phyloP scores from a whole-genome alignment of 2,888 invertebrate species.

The Dolomedes plantarius region DNA sequence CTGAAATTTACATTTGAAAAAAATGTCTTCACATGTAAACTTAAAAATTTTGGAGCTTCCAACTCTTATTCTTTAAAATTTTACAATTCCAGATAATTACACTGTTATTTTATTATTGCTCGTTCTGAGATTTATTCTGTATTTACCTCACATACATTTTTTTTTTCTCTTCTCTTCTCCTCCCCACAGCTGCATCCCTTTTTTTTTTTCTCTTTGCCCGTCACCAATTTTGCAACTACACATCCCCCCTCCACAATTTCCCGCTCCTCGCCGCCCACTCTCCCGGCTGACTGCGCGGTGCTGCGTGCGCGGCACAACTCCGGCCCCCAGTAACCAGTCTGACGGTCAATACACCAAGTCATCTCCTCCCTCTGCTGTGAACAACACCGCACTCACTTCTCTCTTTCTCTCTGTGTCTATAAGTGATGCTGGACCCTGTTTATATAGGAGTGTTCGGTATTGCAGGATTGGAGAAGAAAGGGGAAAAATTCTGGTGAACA shows the following conservation, averaged over 20 bases:
- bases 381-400: not conserved
- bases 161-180: not conserved
- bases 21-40: too few species aligned
- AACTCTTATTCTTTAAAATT: too few species aligned
- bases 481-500: too few species aligned
- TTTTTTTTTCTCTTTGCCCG: too few species aligned
- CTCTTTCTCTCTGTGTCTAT: not conserved
- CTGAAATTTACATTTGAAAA: too few species aligned
- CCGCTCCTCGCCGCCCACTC: conserved; percentile 42
- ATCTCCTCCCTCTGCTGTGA: conserved; percentile 6
- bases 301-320: conserved; percentile 47
- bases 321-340: conserved; percentile 35
- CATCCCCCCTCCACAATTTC: conserved; percentile 20
- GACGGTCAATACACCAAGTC: conserved; percentile 56
- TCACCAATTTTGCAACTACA: conserved; percentile 55
- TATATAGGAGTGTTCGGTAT: too few species aligned
- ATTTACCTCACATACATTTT: too few species aligned
- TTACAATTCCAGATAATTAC: too few species aligned
- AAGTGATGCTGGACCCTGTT: not conserved
- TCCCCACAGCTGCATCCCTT: conserved; percentile 39
- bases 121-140: too few species aligned
- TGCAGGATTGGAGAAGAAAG: too few species aligned
- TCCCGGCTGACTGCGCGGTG: conserved; percentile 54
- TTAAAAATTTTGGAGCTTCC: too few species aligned
- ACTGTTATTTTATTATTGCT: too few species aligned